These are phyloP conservation scores for Meandrusa payeni DNA, from an alignment of 2,888 invertebrate genomes.

Conservation along the genomic window DNA sequence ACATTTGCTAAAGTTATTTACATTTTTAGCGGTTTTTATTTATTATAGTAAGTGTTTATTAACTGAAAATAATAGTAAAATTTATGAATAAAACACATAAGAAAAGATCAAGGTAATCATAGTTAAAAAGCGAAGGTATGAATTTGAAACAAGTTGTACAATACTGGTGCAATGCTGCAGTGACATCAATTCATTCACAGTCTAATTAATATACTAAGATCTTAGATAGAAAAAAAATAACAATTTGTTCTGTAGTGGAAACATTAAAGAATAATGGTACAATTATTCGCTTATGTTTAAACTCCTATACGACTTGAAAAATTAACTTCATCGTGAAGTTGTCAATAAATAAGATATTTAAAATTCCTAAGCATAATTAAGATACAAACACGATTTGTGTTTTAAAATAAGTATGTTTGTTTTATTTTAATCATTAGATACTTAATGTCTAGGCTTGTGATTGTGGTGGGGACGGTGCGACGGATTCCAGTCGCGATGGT, in stretches of 20 bases:
- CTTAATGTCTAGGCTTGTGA: slow-evolving; percentile 76
- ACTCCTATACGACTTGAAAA: neutral
- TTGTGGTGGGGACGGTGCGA: slow-evolving; percentile 77
- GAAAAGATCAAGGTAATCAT: slow-evolving; percentile 78
- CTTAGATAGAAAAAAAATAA: no score
- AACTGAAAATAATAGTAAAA: slow-evolving; percentile 33
- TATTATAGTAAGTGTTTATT: slow-evolving; percentile 33
- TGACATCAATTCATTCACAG: neutral
- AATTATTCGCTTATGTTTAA: no score
- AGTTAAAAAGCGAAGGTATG: slow-evolving; percentile 41
- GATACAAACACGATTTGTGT: slow-evolving; percentile 5
- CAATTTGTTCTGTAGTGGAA: no score
- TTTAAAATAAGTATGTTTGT: slow-evolving; percentile 2
- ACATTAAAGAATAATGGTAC: no score
- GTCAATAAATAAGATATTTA: slow-evolving; percentile 8
- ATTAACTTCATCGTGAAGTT: neutral
- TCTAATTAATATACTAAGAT: no score
- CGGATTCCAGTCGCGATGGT: slow-evolving; percentile 85
- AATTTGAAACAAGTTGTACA: slow-evolving; percentile 6
- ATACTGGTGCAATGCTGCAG: slow-evolving; percentile 2
- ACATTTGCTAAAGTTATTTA: slow-evolving; percentile 11
- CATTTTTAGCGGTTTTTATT: slow-evolving; percentile 32
- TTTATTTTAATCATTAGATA: slow-evolving; percentile 28
- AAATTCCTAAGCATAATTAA: slow-evolving; percentile 3
- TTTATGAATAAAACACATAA: slow-evolving; percentile 41